Evolutionary conservation across 2,888 invertebrate species (phyloP), one percentile per base, ranked within the genome.

Genomic region (Eustalomyia histrio): DNA sequence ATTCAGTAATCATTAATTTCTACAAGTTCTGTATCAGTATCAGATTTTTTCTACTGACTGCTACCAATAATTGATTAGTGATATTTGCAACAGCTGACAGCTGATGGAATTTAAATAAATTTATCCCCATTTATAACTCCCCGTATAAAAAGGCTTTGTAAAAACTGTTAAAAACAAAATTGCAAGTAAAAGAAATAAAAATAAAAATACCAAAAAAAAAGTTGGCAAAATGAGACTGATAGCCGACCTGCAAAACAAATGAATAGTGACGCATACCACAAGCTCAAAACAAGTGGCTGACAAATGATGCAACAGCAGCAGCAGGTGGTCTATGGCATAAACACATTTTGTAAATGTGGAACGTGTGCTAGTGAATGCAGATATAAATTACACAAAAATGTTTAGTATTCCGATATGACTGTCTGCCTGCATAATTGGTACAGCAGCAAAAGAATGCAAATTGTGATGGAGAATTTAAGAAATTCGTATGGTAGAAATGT

Each of bases 21-120:
- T n/a, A n/a, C n/a, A n/a, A n/a, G n/a, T n/a, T n/a, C n/a, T n/a
- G n/a, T n/a, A n/a, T n/a, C n/a, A n/a, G n/a, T n/a, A n/a, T n/a
- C n/a, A n/a, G n/a, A n/a, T n/a, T n/a, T n/a, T n/a, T n/a, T n/a
- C n/a, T n/a, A n/a, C n/a, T n/a, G n/a, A n/a, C n/a, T n/a, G n/a
- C n/a, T n/a, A 6, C 61, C 57, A 76, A 61, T 78, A 64, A 76
- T 76, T 73, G 80, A 74, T 74, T 74, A 76, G 55, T n/a, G 43
- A 7, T 57, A 39, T 58, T 73, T 73, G 80, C 74, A 83, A 75
- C 83, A 83, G 83, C 83, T 83, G 83, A 65, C 82, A 83, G 78
- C 83, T 82, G 83, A 69, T 82, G 76, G 24, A 58, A 57, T 60
- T 55, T 58, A 60, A 74, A 80, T 73, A 76, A 73, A 64, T 78